Evolutionary conservation across 2,797 vertebrate species (phyloP).

Genomic region (Selene dorsalis): DNA sequence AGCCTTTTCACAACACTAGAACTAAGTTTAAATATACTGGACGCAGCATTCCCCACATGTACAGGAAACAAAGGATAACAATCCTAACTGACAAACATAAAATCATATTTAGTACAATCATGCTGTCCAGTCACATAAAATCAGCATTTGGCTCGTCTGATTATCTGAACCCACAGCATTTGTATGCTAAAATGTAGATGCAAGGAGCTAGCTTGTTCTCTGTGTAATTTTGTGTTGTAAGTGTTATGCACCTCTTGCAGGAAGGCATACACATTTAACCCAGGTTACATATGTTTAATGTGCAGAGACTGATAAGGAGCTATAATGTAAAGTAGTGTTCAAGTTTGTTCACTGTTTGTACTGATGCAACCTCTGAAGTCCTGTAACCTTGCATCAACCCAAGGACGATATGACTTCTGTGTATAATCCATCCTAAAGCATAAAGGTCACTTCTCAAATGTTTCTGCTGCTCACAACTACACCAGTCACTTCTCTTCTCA

Average conservation of each 20-base stretch:
- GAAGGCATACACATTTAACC: too few species aligned
- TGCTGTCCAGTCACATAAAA: background rate
- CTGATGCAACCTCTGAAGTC: background rate
- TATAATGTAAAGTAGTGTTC: too few species aligned
- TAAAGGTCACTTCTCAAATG: background rate
- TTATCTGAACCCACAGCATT: too few species aligned
- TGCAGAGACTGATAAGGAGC: too few species aligned
- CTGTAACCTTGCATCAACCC: background rate
- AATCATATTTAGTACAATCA: background rate
- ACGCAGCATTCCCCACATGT: background rate
- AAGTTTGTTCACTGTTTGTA: too few species aligned
- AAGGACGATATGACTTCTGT: background rate
- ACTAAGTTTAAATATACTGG: background rate
- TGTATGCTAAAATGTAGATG: too few species aligned
- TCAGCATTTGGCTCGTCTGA: background rate
- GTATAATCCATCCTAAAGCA: background rate
- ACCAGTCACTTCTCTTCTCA: slow-evolving; percentile 11
- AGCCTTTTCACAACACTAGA: too few species aligned
- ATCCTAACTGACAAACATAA: background rate
- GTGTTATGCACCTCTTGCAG: too few species aligned
- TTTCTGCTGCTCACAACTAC: background rate
- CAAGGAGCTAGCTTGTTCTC: background rate
- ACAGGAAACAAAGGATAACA: background rate
- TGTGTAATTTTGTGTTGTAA: too few species aligned
- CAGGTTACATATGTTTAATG: too few species aligned